Evolutionary conservation across 2,888 invertebrate species (phyloP).

Genomic region (Malachius bipustulatus): DNA sequence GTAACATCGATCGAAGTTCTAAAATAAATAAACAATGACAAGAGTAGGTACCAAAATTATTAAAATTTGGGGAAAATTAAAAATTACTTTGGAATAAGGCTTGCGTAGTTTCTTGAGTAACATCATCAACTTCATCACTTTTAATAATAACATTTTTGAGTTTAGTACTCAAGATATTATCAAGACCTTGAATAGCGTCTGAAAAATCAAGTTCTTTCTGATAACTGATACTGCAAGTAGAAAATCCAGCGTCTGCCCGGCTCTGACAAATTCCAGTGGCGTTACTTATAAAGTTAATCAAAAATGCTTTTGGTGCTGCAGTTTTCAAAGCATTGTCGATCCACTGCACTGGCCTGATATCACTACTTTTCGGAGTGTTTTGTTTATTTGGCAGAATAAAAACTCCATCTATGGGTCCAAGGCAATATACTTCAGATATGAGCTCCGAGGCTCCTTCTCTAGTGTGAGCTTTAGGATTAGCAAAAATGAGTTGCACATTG

Average conservation of each 20-base stretch:
- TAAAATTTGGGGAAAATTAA: too few relatives aligned
- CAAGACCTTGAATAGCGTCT: constrained; percentile 28
- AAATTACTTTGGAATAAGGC: constrained; percentile 32
- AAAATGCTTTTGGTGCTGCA: constrained; percentile 30
- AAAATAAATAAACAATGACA: constrained; percentile 14
- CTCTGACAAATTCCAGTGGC: constrained; percentile 29
- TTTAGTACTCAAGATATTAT: constrained; percentile 28
- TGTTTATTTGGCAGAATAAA: constrained; percentile 28
- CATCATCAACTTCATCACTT: constrained; percentile 26
- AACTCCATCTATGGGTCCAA: constrained; percentile 29
- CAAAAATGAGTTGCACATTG: constrained; percentile 28
- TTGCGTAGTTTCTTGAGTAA: constrained; percentile 28
- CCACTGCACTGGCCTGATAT: constrained; percentile 29
- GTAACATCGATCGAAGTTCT: constrained; percentile 31
- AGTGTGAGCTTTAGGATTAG: constrained; percentile 27
- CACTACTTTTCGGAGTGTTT: constrained; percentile 21
- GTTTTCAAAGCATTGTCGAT: constrained; percentile 31
- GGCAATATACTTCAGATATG: constrained; percentile 22
- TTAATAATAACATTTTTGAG: constrained; percentile 27
- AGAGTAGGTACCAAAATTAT: too few relatives aligned
- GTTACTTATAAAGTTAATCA: constrained; percentile 29
- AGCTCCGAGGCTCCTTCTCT: constrained; percentile 26
- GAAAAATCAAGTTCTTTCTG: constrained; percentile 25
- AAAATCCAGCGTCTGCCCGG: constrained; percentile 29
- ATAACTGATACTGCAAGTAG: constrained; percentile 31